Evolutionary conservation across 2,113 vertebrate genomes (phyloP).

Genomic region (Xenopus borealis): DNA sequence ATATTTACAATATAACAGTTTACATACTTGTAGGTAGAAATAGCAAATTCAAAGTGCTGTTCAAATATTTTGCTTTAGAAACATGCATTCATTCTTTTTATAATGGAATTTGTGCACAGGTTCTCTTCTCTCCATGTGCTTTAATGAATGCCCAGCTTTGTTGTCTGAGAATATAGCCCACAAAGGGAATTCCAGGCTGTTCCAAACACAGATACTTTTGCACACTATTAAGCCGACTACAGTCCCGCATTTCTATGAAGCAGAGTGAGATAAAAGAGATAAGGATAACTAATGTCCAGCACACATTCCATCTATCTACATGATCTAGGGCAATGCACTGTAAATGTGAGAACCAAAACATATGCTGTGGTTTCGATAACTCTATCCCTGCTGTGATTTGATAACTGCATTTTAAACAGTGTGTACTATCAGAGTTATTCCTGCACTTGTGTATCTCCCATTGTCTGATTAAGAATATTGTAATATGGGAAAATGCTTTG

Average conservation of each 20-base stretch:
- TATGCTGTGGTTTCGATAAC: slow-evolving; percentile 46
- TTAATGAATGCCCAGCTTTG: slow-evolving; percentile 42
- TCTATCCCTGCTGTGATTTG: neutral
- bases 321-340: slow-evolving; percentile 46
- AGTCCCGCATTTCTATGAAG: slow-evolving; percentile 7
- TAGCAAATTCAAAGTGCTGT: slow-evolving; percentile 22
- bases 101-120: slow-evolving; percentile 28
- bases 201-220: slow-evolving; percentile 10
- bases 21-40: neutral
- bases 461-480: slow-evolving; percentile 44
- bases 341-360: slow-evolving; percentile 49
- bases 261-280: slow-evolving; percentile 22
- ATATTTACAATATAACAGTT: too few species aligned
- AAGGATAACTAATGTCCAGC: slow-evolving; percentile 47
- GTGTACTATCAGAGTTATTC: slow-evolving; percentile 44
- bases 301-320: slow-evolving; percentile 43
- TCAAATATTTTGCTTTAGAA: slow-evolving; percentile 19
- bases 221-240: neutral
- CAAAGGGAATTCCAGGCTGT: slow-evolving; percentile 41
- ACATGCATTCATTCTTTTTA: slow-evolving; percentile 22
- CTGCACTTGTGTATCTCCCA: slow-evolving; percentile 33
- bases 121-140: slow-evolving; percentile 28
- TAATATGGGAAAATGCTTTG: slow-evolving; percentile 42
- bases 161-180: slow-evolving; percentile 41
- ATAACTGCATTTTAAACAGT: slow-evolving; percentile 48